Evolutionary conservation across 2,113 vertebrate genomes (phyloP).

Genomic region (Microtus richardsoni): DNA sequence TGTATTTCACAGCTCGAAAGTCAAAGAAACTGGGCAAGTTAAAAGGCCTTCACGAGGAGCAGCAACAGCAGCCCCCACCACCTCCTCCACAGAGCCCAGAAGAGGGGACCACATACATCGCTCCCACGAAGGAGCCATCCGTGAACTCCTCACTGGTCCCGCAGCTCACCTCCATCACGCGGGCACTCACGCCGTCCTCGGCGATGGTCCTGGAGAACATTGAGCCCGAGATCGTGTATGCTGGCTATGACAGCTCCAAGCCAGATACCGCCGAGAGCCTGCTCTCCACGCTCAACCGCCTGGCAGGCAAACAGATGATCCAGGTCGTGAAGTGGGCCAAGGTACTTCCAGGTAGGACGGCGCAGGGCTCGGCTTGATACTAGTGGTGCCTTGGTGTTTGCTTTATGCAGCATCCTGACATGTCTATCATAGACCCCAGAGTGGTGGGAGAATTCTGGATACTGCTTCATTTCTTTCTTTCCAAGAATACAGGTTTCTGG

Average conservation of each 20-base stretch:
- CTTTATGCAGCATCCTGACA: not conserved
- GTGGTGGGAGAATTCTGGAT: not conserved
- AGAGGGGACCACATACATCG: slow-evolving; percentile 92
- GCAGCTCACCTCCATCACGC: slow-evolving; percentile 90
- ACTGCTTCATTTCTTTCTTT: not conserved
- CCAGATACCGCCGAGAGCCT: slow-evolving; percentile 96
- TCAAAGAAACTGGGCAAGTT: slow-evolving; percentile 98
- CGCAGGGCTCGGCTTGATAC: not conserved
- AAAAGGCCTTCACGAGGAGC: slow-evolving; percentile 95
- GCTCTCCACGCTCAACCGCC: slow-evolving; percentile 97
- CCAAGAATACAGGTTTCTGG: not conserved
- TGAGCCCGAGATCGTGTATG: slow-evolving; percentile 96
- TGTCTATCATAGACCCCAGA: too few species aligned
- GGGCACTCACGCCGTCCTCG: slow-evolving; percentile 95
- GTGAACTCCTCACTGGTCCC: slow-evolving; percentile 93
- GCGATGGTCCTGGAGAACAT: slow-evolving; percentile 95
- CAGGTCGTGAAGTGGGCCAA: slow-evolving; percentile 99
- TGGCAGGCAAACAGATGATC: slow-evolving; percentile 99
- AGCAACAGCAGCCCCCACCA: slow-evolving; percentile 83
- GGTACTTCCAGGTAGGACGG: slow-evolving; percentile 96
- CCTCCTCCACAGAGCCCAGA: slow-evolving; percentile 91
- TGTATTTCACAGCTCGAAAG: slow-evolving; percentile 92
- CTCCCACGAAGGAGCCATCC: slow-evolving; percentile 92
- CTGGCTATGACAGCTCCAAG: slow-evolving; percentile 94
- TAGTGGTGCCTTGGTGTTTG: too few species aligned